These are phyloP conservation scores for Apostichopus californicus DNA, from an alignment of 35 echinoderm and acorn worm species.

Conservation along the genomic window DNA sequence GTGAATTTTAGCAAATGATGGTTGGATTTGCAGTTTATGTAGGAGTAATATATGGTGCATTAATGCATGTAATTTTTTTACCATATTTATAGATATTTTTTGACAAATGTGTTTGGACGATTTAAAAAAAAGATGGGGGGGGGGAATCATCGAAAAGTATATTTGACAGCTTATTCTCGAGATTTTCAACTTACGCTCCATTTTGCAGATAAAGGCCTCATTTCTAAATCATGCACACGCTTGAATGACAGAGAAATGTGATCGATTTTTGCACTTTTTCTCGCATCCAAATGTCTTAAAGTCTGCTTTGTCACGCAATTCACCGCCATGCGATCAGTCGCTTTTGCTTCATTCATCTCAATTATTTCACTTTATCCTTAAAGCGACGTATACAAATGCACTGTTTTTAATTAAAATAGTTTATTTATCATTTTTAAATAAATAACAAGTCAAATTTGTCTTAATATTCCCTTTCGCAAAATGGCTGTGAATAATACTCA, in stretches of 20 bases:
- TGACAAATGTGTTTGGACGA: conserved; percentile 3
- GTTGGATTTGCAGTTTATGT: too few species aligned
- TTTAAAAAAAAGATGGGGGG: neutral
- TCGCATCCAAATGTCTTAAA: conserved; percentile 38
- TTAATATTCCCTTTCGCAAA: too few species aligned
- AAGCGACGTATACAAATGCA: neutral
- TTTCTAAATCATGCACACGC: neutral
- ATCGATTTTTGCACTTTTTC: conserved; percentile 42
- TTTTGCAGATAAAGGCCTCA: conserved; percentile 6
- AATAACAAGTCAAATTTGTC: too few species aligned
- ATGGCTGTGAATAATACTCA: too few species aligned
- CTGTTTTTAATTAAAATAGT: too few species aligned
- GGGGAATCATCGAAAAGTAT: neutral
- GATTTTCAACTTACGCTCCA: conserved; percentile 17
- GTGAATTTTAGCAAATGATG: too few species aligned
- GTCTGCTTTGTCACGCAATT: conserved; percentile 37
- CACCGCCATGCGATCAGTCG: conserved; percentile 18
- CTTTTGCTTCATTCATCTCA: conserved; percentile 4
- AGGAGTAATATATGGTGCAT: too few species aligned
- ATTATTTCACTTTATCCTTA: conserved; percentile 8
- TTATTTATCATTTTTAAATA: too few species aligned
- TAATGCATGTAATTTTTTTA: too few species aligned
- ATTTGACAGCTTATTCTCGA: neutral
- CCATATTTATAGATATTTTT: neutral
- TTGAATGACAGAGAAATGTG: conserved; percentile 4